Evolutionary conservation across 2,797 vertebrate genomes (phyloP).

Genomic region (Karalla daura): DNA sequence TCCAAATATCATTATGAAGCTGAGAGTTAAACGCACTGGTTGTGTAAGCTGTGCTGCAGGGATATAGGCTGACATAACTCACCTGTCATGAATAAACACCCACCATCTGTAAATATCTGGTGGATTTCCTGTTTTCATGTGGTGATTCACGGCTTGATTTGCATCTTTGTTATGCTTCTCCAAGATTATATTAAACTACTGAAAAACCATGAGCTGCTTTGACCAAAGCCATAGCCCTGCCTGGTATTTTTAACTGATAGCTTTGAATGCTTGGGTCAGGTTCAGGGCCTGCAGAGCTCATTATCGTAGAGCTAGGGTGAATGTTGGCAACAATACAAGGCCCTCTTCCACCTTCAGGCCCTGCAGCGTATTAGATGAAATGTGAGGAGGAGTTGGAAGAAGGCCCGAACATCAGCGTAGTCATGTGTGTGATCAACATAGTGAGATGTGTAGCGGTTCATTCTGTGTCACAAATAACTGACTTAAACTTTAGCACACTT

Average conservation of each 20-base stretch:
- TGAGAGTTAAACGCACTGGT: slow-evolving; percentile 44
- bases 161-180: slow-evolving; percentile 43
- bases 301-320: slow-evolving; percentile 60
- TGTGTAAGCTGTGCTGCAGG: slow-evolving; percentile 49
- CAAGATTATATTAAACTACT: slow-evolving; percentile 46
- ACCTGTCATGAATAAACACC: slow-evolving; percentile 74
- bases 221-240: slow-evolving; percentile 24
- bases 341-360: slow-evolving; percentile 56
- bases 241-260: slow-evolving; percentile 69
- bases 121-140: slow-evolving; percentile 43
- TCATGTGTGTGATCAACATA: slow-evolving; percentile 43
- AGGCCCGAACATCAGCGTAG: slow-evolving; percentile 43
- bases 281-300: slow-evolving; percentile 66
- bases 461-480: background rate
- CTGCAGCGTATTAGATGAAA: slow-evolving; percentile 62
- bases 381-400: slow-evolving; percentile 60
- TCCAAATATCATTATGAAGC: slow-evolving; percentile 50
- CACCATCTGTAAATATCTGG: slow-evolving; percentile 21
- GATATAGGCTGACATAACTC: slow-evolving; percentile 41
- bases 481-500: background rate
- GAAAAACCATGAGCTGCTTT: slow-evolving; percentile 31
- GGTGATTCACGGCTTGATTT: slow-evolving; percentile 60
- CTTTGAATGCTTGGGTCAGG: slow-evolving; percentile 50
- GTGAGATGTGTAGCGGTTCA: slow-evolving; percentile 12
- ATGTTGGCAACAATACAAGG: slow-evolving; percentile 68